Evolutionary conservation across 1,140 invertebrate genomes (phyloP).

Genomic region (Camponotus vicinus): DNA sequence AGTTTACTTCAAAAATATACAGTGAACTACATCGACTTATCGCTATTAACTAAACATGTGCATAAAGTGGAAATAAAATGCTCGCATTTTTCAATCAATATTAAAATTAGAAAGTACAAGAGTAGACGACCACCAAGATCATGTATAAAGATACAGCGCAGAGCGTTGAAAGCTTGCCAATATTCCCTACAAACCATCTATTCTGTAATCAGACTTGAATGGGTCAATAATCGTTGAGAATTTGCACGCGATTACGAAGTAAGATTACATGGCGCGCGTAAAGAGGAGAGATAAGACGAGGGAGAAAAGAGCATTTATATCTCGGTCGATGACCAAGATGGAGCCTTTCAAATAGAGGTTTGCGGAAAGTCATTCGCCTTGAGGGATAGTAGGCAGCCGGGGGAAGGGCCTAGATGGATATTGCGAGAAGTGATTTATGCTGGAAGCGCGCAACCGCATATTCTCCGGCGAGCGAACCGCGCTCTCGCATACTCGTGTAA

Average conservation of each 20-base stretch:
- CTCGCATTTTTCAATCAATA: slow-evolving; percentile 33
- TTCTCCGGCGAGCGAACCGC: slow-evolving; percentile 76
- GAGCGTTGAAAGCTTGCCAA: slow-evolving; percentile 33
- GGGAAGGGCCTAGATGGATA: slow-evolving; percentile 80
- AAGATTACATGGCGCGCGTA: slow-evolving; percentile 11
- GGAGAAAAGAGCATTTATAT: slow-evolving; percentile 17
- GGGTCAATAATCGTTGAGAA: slow-evolving; percentile 23
- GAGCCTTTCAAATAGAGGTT: slow-evolving; percentile 58
- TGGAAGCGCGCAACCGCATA: slow-evolving; percentile 80
- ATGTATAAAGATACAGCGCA: not conserved
- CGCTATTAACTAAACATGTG: not conserved
- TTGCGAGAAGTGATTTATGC: slow-evolving; percentile 85
- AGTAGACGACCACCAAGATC: not conserved
- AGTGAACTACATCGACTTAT: not conserved
- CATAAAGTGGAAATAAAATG: not conserved
- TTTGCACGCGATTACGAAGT: slow-evolving; percentile 20
- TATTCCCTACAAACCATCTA: slow-evolving; percentile 23
- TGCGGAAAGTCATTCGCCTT: slow-evolving; percentile 76
- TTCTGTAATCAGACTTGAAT: not conserved
- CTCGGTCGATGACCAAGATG: slow-evolving; percentile 43
- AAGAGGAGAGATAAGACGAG: not conserved
- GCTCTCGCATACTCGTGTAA: slow-evolving; percentile 40
- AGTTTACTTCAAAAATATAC: not conserved
- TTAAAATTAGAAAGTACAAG: slow-evolving; percentile 18
- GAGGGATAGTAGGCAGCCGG: slow-evolving; percentile 68